Conservation (phyloP, 2,113 vertebrate species). For the Pica pica region DNA sequence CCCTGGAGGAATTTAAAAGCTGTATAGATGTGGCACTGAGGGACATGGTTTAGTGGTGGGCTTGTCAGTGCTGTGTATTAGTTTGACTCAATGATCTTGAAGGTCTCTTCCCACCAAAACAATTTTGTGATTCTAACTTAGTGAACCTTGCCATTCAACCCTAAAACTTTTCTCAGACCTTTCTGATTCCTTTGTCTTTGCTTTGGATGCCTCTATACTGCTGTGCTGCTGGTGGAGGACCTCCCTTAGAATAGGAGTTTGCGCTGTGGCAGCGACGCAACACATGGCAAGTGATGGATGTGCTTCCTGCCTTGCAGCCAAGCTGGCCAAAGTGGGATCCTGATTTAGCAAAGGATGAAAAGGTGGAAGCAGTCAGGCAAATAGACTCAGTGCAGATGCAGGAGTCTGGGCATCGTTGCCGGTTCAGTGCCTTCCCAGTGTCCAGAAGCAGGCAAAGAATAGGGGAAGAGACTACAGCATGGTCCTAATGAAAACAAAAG, state of each 20-base stretch:
- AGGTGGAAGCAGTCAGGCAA: neutral
- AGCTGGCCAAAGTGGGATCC: neutral
- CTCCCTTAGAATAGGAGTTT: neutral
- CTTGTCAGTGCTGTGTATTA: neutral
- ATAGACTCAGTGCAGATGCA: neutral
- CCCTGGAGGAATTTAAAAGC: neutral
- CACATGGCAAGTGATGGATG: fast-evolving
- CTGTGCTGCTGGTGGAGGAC: neutral
- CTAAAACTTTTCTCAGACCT: neutral
- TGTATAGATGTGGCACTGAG: neutral
- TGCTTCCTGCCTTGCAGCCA: neutral
- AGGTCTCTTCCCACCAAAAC: neutral
- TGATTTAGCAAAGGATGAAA: neutral
- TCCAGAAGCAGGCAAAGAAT: neutral
- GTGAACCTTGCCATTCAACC: neutral
- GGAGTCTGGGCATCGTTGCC: neutral
- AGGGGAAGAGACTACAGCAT: neutral
- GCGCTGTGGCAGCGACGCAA: neutral
- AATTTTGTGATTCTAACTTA: neutral
- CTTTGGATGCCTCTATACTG: neutral
- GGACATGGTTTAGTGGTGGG: neutral
- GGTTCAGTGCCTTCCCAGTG: neutral
- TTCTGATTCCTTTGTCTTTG: neutral
- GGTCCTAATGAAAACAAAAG: neutral
- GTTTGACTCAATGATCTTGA: too few relatives aligned